A percentile compares a stretch with the other conserved stretches of the same genome.
Conservation (phyloP, 2,113 vertebrate species). For the Rhynchomys soricoides region DNA sequence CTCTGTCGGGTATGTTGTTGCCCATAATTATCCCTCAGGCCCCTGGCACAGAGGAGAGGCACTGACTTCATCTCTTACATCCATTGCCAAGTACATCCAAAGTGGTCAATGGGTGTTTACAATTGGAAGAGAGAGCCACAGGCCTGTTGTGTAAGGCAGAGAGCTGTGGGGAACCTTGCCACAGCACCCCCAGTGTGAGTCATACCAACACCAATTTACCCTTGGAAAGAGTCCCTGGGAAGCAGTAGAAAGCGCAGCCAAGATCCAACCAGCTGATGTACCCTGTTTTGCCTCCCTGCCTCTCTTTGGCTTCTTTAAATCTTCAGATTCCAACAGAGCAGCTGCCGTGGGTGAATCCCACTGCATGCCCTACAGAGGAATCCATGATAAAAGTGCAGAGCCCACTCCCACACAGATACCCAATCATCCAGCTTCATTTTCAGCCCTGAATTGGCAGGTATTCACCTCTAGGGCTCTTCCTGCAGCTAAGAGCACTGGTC, state of each 20-base stretch:
- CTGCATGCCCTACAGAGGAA: rapidly evolving
- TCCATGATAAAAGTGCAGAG: not conserved
- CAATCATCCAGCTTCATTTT: not conserved
- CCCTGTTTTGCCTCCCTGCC: not conserved
- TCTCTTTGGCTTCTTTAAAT: not conserved
- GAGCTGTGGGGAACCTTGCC: not conserved
- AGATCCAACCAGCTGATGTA: not conserved
- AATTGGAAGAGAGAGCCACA: not conserved
- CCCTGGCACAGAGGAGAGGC: too few species aligned
- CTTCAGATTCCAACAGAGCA: not conserved
- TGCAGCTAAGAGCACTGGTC: not conserved
- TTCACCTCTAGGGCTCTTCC: not conserved
- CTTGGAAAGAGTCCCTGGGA: not conserved
- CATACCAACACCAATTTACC: not conserved
- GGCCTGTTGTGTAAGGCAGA: not conserved
- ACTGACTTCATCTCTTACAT: not conserved
- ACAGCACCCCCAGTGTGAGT: not conserved
- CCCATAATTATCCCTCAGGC: not conserved
- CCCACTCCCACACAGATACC: not conserved
- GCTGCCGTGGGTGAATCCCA: too few species aligned
- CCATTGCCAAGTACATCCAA: not conserved
- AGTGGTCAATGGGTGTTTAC: not conserved
- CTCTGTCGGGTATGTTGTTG: not conserved
- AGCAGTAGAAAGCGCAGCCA: not conserved
- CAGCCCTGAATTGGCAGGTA: too few species aligned